phyloP scores from a whole-genome alignment of 2,888 invertebrate genomes.

The Caenorhabditis uteleia region DNA sequence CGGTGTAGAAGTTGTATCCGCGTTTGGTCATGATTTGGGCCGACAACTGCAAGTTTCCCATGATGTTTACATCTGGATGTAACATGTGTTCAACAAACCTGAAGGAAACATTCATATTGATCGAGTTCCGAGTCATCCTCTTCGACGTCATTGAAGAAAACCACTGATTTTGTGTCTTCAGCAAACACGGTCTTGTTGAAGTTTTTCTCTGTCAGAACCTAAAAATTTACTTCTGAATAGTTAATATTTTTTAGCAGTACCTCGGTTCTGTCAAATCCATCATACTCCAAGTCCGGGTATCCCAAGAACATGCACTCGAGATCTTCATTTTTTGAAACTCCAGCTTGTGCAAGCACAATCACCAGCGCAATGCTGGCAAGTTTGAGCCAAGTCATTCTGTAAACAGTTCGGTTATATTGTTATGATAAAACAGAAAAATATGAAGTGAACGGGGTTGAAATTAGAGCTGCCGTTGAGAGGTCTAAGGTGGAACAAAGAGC shows the following conservation, averaged over 20 bases:
- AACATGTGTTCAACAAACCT: slow-evolving; percentile 43
- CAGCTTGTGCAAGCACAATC: slow-evolving; percentile 14
- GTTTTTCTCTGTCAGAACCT: slow-evolving; percentile 68
- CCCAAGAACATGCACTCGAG: slow-evolving; percentile 70
- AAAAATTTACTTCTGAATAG: slow-evolving; percentile 3
- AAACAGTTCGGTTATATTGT: slow-evolving; percentile 1
- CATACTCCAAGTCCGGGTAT: slow-evolving; percentile 69
- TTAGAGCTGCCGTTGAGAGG: too few relatives aligned
- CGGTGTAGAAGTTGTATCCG: slow-evolving; percentile 70
- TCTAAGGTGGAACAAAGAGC: neutral
- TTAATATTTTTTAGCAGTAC: slow-evolving; percentile 36
- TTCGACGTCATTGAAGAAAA: slow-evolving; percentile 70
- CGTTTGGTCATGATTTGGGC: slow-evolving; percentile 70
- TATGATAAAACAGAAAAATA: slow-evolving; percentile 1
- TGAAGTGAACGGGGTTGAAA: too few relatives aligned
- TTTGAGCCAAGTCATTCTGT: slow-evolving; percentile 42
- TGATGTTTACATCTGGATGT: neutral
- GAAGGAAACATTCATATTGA: slow-evolving; percentile 70
- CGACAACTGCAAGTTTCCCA: slow-evolving; percentile 58
- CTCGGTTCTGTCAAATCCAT: slow-evolving; percentile 68
- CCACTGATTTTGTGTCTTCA: slow-evolving; percentile 68
- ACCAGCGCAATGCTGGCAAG: slow-evolving; percentile 30
- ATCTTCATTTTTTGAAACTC: slow-evolving; percentile 51
- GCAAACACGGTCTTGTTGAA: slow-evolving; percentile 70
- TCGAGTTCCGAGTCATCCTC: slow-evolving; percentile 68